Evolutionary conservation across 1,140 invertebrate genomes (phyloP), one percentile per base, ranked within the genome.

Genomic region (Pristionchus pacificus): DNA sequence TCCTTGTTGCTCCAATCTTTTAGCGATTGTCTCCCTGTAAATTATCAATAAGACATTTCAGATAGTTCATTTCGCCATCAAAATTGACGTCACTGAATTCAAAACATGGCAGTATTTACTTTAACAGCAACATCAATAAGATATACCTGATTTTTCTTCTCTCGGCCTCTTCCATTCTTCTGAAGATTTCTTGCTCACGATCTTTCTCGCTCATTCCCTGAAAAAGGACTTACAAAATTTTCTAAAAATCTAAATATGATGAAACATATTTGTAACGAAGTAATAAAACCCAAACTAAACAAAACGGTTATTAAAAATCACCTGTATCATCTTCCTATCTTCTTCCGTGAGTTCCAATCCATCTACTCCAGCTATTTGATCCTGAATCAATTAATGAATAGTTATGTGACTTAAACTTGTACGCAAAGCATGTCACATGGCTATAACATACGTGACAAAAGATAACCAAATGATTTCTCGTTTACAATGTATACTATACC

Each of bases 141-240:
- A n/a, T n/a, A n/a, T n/a, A 77, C 74, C 74, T 68, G 58, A 27
- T 33, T 55, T 76, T 75, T 28, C 33, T 62, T 14, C 24, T 60
- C 32, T 77, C 76, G 19, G 31, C 32, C 31, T 71, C 32, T 31
- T 77, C 75, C 57, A 77, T 73, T 60, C 62, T 29, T 32, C 77
- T 59, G 58, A 65, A 77, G 32, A 77, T 71, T 27, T 71, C 65
- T 33, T 61, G 59, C 38, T 77, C 76, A 19, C 64, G 38, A 19
- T 77, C 75, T 65, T 62, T 57, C 32, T 77, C 76, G 55, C 28
- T 70, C 65, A 76, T 76, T 14, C 19, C 29, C 38, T 49, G n/a
- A n/a, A 68, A n/a, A 19, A 28, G 19, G 10, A 60, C 28, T 65
- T 64, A 66, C 19, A 66, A 33, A 58, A 68, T 66, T 58, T 13